Evolutionary conservation across 2,888 invertebrate species (phyloP).

Genomic region (Drosophila paracracens): DNA sequence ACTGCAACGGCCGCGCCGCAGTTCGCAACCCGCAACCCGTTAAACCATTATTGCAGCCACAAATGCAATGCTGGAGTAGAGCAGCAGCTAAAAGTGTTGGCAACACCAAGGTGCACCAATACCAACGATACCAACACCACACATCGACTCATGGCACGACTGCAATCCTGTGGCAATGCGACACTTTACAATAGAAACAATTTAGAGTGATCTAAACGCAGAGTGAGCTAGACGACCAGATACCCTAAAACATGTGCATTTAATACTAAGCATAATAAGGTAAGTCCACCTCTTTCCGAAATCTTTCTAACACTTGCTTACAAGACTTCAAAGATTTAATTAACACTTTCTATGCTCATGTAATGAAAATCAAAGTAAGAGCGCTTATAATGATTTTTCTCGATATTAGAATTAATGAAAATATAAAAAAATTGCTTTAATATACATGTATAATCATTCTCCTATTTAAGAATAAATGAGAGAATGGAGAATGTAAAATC

Average conservation of each 20-base stretch:
- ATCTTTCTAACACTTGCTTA: neutral
- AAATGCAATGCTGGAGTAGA: slow-evolving; percentile 67
- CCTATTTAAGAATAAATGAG: neutral
- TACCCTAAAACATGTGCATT: slow-evolving; percentile 1
- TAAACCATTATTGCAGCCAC: slow-evolving; percentile 63
- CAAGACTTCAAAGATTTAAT: neutral
- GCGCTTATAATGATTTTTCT: neutral
- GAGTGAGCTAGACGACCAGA: neutral
- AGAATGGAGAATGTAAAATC: neutral
- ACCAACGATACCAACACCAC: slow-evolving; percentile 21
- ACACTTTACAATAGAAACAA: slow-evolving; percentile 44
- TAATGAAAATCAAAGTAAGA: neutral
- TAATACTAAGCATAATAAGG: neutral
- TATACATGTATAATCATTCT: neutral
- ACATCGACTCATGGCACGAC: slow-evolving; percentile 25
- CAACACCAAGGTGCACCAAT: slow-evolving; percentile 5
- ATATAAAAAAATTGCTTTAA: neutral
- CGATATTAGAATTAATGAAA: neutral
- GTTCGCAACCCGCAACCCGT: slow-evolving; percentile 3
- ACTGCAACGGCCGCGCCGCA: slow-evolving; percentile 39
- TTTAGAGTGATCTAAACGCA: neutral
- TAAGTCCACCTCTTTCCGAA: neutral
- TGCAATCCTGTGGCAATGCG: slow-evolving; percentile 58
- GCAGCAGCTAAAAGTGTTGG: slow-evolving; percentile 12
- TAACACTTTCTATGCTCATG: neutral